Evolutionary conservation across 2,113 vertebrate species (phyloP).

Genomic region (Colaptes auratus): DNA sequence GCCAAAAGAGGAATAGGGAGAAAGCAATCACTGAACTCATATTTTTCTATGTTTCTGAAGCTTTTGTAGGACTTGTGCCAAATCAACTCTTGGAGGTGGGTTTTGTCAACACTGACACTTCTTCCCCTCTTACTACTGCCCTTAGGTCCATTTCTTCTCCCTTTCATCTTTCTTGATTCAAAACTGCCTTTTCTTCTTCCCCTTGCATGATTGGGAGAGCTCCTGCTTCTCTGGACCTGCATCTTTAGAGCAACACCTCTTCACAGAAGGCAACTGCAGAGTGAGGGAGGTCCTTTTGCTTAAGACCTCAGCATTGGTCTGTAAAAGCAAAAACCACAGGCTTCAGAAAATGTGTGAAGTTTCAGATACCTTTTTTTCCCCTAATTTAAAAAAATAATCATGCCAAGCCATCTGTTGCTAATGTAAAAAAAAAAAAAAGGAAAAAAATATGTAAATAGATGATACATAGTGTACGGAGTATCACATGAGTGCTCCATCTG

Average conservation of each 20-base stretch:
- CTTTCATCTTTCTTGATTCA: background rate
- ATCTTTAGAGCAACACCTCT: background rate
- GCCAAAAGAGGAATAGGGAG: background rate
- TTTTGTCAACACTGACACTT: background rate
- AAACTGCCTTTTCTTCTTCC: background rate
- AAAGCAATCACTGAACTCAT: background rate
- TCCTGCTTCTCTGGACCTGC: background rate
- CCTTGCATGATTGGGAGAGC: background rate
- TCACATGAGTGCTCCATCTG: constrained; percentile 75
- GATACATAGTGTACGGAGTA: constrained; percentile 64
- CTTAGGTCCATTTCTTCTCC: background rate
- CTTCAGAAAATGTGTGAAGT: constrained; percentile 36
- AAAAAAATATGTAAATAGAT: constrained; percentile 72
- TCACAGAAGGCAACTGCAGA: background rate
- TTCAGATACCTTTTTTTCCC: constrained; percentile 35
- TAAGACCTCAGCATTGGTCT: background rate
- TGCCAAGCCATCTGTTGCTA: constrained; percentile 74
- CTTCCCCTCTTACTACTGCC: background rate
- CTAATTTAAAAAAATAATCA: constrained; percentile 54
- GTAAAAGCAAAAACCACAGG: constrained; percentile 2
- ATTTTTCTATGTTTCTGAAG: background rate
- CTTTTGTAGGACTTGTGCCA: background rate
- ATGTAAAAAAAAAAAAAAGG: constrained; percentile 46
- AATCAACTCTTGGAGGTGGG: background rate
- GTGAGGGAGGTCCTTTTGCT: background rate